Evolutionary conservation across 1,140 invertebrate genomes (phyloP), one percentile per base, ranked within the genome.

Genomic region (Pseudoatta argentina): DNA sequence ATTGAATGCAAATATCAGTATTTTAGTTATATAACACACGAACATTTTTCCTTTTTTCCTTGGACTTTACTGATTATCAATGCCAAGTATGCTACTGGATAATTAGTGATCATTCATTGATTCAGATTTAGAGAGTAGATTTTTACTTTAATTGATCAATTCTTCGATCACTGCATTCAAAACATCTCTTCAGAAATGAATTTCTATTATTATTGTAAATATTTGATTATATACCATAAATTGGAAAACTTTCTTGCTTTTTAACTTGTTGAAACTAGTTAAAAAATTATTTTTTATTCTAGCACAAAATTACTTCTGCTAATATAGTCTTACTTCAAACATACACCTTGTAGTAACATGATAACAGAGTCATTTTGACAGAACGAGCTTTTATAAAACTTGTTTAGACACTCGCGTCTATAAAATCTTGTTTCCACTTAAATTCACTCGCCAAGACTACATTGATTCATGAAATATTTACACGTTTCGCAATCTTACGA

Each of bases 391-490:
- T 82, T 73, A 61, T 61, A 82, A 44, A 73, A 72, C 67, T 82
- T 73, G 55, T 61, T 82, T 82, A 73, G 79, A 16, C 55, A 57
- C 67, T 30, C 34, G 55, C 14, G 55, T 61, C 67, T 73, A 48
- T 34, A 82, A 82, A 73, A 73, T 83, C 69, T 83, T 55, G 69
- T 55, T 83, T 63, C 69, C 69, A 57, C 79, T 83, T 61, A 83
- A 83, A 83, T 83, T 83, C 55, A 61, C 63, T 79, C 63, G 79
- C 18, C 24, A 10, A 67, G 79, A 61, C 75, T 83, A 75, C 69
- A 79, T 61, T 30, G 39, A 83, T 83, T 57, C 69, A 73, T 83
- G 55, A 48, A 83, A 83, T 83, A 83, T 83, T 83, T 82, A 82
- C 55, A 55, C 55, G 55, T 30, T 61, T 18, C 39, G 53, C 79